Percentiles rank a stretch among this genome's conserved stretches.
Evolutionary conservation across 2,113 vertebrate species (phyloP).

Genomic region (Grantiella picta): DNA sequence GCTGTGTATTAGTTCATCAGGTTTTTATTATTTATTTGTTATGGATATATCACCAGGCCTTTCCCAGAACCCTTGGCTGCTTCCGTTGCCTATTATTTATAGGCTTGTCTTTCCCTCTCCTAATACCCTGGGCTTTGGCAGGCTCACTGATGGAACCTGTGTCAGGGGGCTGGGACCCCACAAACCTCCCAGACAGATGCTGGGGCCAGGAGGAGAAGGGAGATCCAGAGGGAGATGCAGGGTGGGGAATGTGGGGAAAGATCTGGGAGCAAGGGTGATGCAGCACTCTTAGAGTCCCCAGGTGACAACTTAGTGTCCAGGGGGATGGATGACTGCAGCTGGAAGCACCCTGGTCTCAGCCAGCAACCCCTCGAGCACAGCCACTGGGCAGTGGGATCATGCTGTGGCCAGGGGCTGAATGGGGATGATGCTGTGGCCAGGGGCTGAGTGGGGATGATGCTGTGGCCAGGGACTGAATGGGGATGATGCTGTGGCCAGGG

Average conservation of each 20-base stretch:
- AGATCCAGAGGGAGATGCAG: neutral
- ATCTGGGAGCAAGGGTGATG: neutral
- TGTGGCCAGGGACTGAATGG: neutral
- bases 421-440: neutral
- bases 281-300: neutral
- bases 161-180: neutral
- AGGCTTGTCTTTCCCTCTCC: neutral
- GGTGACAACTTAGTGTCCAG: neutral
- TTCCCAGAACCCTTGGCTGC: neutral
- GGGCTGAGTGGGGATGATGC: neutral
- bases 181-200: rapidly evolving
- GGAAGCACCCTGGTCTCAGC: rapidly evolving
- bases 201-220: neutral
- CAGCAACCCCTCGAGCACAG: neutral
- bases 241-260: neutral
- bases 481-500: neutral
- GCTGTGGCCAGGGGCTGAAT: neutral
- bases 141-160: rapidly evolving
- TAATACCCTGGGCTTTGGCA: neutral
- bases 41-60: neutral
- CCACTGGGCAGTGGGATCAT: rapidly evolving
- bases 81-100: neutral
- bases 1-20: neutral
- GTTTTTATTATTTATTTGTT: neutral
- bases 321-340: rapidly evolving